Evolutionary conservation across 2,797 vertebrate genomes (phyloP).

Genomic region (Hemitrygon akajei): DNA sequence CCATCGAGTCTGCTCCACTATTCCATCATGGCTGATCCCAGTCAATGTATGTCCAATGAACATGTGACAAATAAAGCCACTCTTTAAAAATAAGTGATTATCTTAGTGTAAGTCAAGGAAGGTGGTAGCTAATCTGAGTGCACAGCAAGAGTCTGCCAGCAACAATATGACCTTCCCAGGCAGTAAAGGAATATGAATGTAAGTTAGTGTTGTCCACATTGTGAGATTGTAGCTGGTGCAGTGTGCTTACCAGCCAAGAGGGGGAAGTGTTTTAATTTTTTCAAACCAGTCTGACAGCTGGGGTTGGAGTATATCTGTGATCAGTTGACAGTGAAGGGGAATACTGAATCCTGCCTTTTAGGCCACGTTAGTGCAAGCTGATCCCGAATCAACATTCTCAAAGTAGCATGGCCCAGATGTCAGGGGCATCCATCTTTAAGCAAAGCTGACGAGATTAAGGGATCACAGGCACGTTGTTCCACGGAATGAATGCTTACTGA

Average conservation of each 20-base stretch:
- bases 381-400: neutral
- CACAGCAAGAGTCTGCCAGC: neutral
- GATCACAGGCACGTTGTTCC: neutral
- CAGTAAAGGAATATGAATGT: neutral
- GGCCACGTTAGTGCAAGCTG: neutral
- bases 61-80: too few relatives aligned
- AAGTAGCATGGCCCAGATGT: neutral
- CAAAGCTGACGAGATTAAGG: neutral
- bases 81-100: too few relatives aligned
- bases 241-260: neutral
- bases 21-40: too few relatives aligned
- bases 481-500: conserved; percentile 45
- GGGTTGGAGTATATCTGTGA: neutral
- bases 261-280: neutral
- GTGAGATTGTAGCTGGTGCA: neutral
- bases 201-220: neutral
- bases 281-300: neutral
- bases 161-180: neutral
- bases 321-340: neutral
- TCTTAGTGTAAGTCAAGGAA: too few relatives aligned
- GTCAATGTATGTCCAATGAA: too few relatives aligned
- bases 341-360: neutral
- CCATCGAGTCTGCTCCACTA: too few relatives aligned
- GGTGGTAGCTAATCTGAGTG: neutral
- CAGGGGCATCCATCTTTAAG: neutral